A percentile compares a stretch with the other conserved stretches of the same genome.
phyloP scores from a whole-genome alignment of 2,113 vertebrate species.

The Sterna hirundo region DNA sequence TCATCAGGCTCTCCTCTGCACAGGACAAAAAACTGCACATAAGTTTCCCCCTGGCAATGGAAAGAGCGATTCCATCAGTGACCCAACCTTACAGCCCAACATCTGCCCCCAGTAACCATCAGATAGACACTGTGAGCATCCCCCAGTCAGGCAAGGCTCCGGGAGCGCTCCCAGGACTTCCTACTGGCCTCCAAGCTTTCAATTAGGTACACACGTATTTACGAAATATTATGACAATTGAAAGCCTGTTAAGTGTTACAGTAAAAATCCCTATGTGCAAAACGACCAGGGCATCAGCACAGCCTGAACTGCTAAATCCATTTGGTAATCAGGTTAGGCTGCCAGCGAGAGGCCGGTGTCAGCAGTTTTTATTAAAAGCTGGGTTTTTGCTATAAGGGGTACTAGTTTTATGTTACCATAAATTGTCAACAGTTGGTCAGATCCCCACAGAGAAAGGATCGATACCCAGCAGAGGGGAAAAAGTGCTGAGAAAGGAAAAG shows the following conservation, averaged over 20 bases:
- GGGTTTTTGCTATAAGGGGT: background rate
- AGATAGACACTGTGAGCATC: accelerated
- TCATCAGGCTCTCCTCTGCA: background rate
- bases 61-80: background rate
- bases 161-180: background rate
- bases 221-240: background rate
- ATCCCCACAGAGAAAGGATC: slow-evolving; percentile 60
- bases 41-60: background rate
- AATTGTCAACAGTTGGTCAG: slow-evolving; percentile 71
- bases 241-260: background rate
- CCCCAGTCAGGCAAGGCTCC: background rate
- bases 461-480: slow-evolving; percentile 50
- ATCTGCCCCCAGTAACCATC: background rate
- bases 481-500: slow-evolving; percentile 67
- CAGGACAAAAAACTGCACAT: background rate
- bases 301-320: background rate
- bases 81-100: background rate
- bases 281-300: accelerated
- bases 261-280: background rate
- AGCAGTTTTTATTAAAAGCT: slow-evolving; percentile 3
- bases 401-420: slow-evolving; percentile 52
- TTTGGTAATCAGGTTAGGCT: background rate
- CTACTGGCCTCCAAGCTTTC: background rate
- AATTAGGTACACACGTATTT: background rate
- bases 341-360: background rate